Evolutionary conservation across 2,888 invertebrate genomes (phyloP).

Genomic region (Diarsia mendica): DNA sequence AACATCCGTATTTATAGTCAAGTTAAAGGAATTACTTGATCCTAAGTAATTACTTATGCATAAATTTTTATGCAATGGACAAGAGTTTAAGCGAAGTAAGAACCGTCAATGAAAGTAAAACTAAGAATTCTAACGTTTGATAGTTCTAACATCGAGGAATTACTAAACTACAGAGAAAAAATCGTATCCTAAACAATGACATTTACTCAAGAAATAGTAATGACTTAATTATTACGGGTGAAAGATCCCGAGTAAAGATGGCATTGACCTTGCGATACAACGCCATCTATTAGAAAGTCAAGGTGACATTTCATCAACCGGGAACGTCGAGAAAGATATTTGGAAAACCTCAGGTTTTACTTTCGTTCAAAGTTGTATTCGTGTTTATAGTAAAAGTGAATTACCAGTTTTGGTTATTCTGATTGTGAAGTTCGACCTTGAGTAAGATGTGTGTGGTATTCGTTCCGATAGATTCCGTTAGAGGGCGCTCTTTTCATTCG

Average conservation of each 20-base stretch:
- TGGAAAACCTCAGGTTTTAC: neutral
- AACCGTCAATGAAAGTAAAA: too few species aligned
- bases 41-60: too few species aligned
- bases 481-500: constrained; percentile 24
- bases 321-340: neutral
- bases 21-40: too few species aligned
- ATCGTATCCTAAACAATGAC: too few species aligned
- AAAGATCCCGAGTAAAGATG: neutral
- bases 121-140: too few species aligned
- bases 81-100: too few species aligned
- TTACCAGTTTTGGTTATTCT: constrained; percentile 12
- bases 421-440: neutral
- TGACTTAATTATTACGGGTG: too few species aligned
- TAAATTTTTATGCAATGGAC: too few species aligned
- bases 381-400: neutral
- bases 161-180: too few species aligned
- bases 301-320: neutral
- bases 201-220: too few species aligned
- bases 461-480: constrained; percentile 28
- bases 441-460: neutral
- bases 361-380: neutral
- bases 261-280: constrained; percentile 25
- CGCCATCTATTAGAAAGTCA: constrained; percentile 51
- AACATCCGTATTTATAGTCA: too few species aligned
- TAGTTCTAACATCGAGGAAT: too few species aligned